phyloP scores from a whole-genome alignment of 2,113 vertebrate species.

The Rhinoptilus africanus region DNA sequence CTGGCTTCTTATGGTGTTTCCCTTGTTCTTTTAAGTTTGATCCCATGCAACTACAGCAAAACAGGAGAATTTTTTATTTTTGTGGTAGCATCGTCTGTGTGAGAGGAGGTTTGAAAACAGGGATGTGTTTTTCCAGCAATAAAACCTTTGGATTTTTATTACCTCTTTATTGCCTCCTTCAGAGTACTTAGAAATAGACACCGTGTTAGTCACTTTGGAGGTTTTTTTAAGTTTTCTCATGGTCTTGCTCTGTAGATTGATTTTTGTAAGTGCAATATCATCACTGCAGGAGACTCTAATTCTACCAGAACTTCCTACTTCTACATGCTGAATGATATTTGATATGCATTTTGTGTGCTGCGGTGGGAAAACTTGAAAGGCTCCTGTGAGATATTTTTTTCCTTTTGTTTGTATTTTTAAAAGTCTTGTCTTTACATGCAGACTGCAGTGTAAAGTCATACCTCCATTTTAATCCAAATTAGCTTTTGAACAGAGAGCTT shows the following conservation, averaged over 20 bases:
- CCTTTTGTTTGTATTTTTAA: background rate
- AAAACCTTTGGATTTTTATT: background rate
- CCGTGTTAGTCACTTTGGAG: background rate
- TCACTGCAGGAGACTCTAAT: background rate
- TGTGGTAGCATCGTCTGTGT: background rate
- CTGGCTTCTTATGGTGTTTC: background rate
- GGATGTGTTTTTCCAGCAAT: background rate
- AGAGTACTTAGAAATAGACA: background rate
- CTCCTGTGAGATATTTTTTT: background rate
- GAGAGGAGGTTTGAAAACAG: background rate
- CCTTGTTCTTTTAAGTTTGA: background rate
- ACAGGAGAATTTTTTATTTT: background rate
- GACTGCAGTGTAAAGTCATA: background rate
- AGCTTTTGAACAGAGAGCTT: background rate
- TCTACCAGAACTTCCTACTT: background rate
- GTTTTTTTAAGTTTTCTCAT: background rate
- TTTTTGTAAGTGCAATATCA: background rate
- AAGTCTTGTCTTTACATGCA: background rate
- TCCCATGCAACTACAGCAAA: background rate
- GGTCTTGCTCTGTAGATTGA: background rate
- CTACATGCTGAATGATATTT: background rate
- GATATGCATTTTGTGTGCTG: background rate
- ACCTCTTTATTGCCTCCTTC: background rate
- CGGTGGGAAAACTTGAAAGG: background rate
- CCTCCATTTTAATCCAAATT: background rate